Evolutionary conservation across 2,113 vertebrate genomes (phyloP), one percentile per base, ranked within the genome.

Genomic region (Rousettus leschenaultii): DNA sequence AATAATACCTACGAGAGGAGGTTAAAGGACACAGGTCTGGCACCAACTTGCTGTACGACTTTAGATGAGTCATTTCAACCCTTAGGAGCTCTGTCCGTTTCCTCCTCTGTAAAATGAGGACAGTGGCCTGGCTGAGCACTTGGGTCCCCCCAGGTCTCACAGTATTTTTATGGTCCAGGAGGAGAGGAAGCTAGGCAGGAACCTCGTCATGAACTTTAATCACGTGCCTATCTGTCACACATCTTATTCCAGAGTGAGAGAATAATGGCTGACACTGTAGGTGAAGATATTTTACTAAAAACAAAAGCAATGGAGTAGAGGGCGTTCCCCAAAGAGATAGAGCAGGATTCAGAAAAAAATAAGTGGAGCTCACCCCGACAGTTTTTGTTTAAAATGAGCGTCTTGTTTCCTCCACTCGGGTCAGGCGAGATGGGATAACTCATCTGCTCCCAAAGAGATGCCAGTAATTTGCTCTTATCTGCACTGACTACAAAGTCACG

Each of bases 191-290:
- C 43, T 2, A 28, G 55, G 5, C 40, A 24, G 55, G 45, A 21
- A 71, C 70, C 24, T 15, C 35, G 6, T 61, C 15, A 57, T 21
- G 40, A 15, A 24, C 30, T 83, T 83, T 55, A 68, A 80, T 83
- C 68, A 40, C 2, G n/a, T 11, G n/a, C 7, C 82, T 45, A 4
- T 40, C 15, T 38, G 12, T 71, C 48, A 18, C 28, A 40, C 48
- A 57, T 35, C 82, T 45, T 45, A 68, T 91, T 91, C 65, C 92
- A 53, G 22, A 84, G 9, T 59, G 57, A 51, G 38, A 89, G 40
- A 70, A 65, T 55, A 91, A 63, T 92, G 24, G 30, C 66, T 38
- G 21, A 71, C 28, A n/a, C 30, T 16, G 22, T 9, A 12, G 22
- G 59, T 61, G 26, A 26, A 28, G 85, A 33, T 13, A 53, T 66